Evolutionary conservation across 1,140 invertebrate species (phyloP).

Genomic region (Trichomalopsis sarcophagae): DNA sequence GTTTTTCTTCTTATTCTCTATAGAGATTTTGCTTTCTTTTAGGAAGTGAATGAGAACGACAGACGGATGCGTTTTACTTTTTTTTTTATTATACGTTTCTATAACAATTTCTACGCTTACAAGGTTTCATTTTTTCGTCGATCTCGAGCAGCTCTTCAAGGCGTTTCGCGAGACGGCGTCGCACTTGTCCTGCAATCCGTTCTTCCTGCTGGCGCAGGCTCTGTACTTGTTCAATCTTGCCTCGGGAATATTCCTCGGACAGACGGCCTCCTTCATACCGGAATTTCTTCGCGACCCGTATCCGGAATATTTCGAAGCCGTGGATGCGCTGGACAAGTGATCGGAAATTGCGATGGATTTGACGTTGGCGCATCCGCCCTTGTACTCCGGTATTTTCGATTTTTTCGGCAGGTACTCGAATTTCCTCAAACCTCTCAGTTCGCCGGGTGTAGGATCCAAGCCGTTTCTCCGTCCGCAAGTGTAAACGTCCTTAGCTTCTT

Average conservation of each 20-base stretch:
- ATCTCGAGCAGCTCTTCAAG: conserved; percentile 27
- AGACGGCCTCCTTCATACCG: conserved; percentile 7
- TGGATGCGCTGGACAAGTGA: not conserved
- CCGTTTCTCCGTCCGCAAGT: conserved; percentile 51
- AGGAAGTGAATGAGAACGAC: not conserved
- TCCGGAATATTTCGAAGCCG: not conserved
- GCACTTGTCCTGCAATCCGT: conserved; percentile 61
- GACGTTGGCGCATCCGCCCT: not conserved
- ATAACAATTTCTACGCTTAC: no score
- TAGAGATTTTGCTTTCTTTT: not conserved
- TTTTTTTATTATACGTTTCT: not conserved
- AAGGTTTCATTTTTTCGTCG: not conserved
- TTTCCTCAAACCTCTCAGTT: not conserved
- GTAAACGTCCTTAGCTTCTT: not conserved
- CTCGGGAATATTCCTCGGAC: conserved; percentile 49
- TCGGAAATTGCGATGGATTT: not conserved
- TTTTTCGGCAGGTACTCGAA: conserved; percentile 32
- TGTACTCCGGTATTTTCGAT: not conserved
- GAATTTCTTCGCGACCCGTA: not conserved
- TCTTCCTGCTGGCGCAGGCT: conserved; percentile 54
- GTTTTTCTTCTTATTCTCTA: not conserved
- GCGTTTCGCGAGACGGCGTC: conserved; percentile 20
- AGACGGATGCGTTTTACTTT: not conserved
- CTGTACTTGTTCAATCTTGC: conserved; percentile 53
- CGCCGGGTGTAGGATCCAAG: conserved; percentile 34